phyloP scores from a whole-genome alignment of 2,113 vertebrate species.

The Carlito syrichta region DNA sequence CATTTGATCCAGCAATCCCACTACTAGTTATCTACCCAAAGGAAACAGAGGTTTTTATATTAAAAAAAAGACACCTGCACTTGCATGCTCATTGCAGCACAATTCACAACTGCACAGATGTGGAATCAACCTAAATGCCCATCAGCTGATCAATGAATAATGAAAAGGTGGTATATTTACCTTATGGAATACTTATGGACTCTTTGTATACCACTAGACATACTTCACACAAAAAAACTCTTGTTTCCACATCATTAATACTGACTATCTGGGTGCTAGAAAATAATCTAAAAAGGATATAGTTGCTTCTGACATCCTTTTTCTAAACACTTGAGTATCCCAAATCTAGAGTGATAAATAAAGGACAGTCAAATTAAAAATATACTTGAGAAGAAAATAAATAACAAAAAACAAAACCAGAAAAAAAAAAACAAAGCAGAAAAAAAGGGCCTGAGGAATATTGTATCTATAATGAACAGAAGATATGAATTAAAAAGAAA shows the following conservation, averaged over 20 bases:
- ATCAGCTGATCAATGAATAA: no score
- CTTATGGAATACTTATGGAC: no score
- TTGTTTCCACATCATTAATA: not conserved
- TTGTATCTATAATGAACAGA: not conserved
- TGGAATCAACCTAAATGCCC: no score
- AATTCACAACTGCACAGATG: no score
- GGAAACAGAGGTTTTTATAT: no score
- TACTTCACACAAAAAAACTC: not conserved
- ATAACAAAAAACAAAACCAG: no score
- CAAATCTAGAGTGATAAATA: not conserved
- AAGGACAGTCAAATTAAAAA: not conserved
- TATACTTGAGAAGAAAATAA: not conserved
- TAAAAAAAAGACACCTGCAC: no score
- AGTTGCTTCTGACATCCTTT: not conserved
- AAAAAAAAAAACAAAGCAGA: no score
- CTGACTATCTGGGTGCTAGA: not conserved
- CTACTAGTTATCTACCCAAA: no score
- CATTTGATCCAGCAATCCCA: no score
- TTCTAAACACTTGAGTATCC: not conserved
- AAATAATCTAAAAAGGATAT: not conserved
- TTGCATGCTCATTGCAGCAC: no score
- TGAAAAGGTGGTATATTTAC: no score
- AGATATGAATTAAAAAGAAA: not conserved
- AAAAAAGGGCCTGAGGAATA: not conserved
- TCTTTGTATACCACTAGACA: not conserved